These are phyloP conservation scores for Drosophila subobscura DNA, from an alignment of 1,140 invertebrate species.

Conservation along the genomic window DNA sequence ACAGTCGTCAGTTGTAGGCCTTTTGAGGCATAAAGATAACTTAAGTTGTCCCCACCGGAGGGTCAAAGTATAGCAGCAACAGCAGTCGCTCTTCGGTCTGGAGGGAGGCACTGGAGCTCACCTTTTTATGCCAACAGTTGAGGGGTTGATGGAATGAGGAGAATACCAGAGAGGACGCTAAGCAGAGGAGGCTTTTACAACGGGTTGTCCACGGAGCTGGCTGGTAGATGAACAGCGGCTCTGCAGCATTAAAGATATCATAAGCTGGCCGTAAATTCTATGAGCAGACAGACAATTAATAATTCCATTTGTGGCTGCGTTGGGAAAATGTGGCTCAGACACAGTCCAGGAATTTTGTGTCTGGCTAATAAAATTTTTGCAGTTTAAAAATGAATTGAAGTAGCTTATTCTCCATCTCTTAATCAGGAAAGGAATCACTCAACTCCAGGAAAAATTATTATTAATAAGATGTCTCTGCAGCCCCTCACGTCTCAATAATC, in stretches of 20 bases:
- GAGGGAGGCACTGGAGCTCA: slow-evolving; percentile 57
- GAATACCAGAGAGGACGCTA: slow-evolving; percentile 10
- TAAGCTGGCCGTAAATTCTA: slow-evolving; percentile 22
- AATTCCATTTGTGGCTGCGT: slow-evolving; percentile 55
- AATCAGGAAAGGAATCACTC: too few species aligned
- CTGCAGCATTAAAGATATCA: slow-evolving; percentile 48
- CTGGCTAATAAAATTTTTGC: too few species aligned
- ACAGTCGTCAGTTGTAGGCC: slow-evolving; percentile 39
- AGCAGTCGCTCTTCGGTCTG: background rate
- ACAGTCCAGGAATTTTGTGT: too few species aligned
- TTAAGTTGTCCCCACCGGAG: slow-evolving; percentile 59
- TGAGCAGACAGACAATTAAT: slow-evolving; percentile 50
- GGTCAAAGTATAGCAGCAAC: slow-evolving; percentile 4
- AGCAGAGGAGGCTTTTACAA: slow-evolving; percentile 34
- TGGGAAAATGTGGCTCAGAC: background rate
- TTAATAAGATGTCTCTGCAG: too few species aligned
- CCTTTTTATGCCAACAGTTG: slow-evolving; percentile 52
- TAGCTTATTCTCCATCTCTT: too few species aligned
- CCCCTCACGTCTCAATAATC: too few species aligned
- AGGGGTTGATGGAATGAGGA: slow-evolving; percentile 8
- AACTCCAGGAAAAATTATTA: too few species aligned
- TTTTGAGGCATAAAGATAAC: slow-evolving; percentile 67
- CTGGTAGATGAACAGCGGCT: slow-evolving; percentile 6
- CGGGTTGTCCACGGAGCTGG: slow-evolving; percentile 36
- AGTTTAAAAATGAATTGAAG: too few species aligned